These are phyloP conservation scores for Lysandra bellargus DNA, from an alignment of 2,888 invertebrate genomes.

Conservation along the genomic window DNA sequence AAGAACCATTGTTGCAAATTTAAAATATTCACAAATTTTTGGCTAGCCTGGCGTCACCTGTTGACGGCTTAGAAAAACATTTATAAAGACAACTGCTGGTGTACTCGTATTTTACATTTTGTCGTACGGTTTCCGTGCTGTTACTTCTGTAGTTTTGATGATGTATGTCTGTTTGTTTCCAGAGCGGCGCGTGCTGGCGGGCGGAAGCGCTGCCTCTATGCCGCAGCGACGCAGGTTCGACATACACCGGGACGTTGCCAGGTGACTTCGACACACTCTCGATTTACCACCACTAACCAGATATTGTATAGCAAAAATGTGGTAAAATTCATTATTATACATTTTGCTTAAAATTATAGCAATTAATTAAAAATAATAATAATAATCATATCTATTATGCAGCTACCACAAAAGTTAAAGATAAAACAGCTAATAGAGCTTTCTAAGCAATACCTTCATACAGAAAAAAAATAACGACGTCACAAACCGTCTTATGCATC, in stretches of 20 bases:
- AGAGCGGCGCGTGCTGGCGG: constrained; percentile 61
- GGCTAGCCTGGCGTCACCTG: too few species aligned
- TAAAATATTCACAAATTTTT: too few species aligned
- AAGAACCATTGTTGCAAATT: too few species aligned
- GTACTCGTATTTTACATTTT: not conserved
- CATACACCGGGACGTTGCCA: constrained; percentile 85
- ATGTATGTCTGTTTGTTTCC: constrained; percentile 46
- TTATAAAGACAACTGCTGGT: not conserved
- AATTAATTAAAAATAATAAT: too few species aligned
- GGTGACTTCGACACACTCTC: constrained; percentile 73
- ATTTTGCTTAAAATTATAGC: too few species aligned
- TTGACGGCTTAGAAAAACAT: not conserved
- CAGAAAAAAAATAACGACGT: not conserved
- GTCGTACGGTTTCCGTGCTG: not conserved
- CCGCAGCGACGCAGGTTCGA: constrained; percentile 82
- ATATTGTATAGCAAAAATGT: not conserved
- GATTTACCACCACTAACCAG: constrained; percentile 31
- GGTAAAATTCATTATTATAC: too few species aligned
- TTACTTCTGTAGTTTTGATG: not conserved
- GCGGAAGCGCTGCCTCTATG: constrained; percentile 68
- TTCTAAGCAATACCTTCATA: not conserved
- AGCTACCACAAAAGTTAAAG: too few species aligned
- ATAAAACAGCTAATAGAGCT: not conserved
- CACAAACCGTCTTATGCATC: not conserved
- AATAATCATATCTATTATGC: too few species aligned